Conservation (phyloP, 2,113 vertebrate species). For the Periophthalmodon schlosseri region DNA sequence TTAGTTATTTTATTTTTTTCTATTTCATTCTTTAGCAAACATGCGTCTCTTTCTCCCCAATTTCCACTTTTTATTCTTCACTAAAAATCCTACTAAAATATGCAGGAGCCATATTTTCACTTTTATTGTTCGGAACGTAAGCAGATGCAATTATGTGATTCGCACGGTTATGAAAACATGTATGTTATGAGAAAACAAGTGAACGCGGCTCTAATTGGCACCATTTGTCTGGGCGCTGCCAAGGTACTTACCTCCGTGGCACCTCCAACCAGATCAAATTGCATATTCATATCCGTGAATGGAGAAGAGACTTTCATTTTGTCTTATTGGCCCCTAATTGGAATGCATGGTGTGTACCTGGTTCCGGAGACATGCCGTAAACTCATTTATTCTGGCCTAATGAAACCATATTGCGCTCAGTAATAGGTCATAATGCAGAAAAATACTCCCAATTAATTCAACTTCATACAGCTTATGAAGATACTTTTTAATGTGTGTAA, state of each 20-base stretch:
- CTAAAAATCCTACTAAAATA: constrained; percentile 88
- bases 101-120: constrained; percentile 92
- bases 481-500: constrained; percentile 9
- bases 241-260: constrained; percentile 96
- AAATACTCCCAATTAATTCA: constrained; percentile 68
- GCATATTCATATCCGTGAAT: constrained; percentile 94
- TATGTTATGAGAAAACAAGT: constrained; percentile 99
- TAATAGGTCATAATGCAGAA: constrained; percentile 60
- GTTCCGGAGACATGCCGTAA: constrained; percentile 55
- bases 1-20: not conserved
- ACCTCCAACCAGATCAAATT: constrained; percentile 88
- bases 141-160: constrained; percentile 99
- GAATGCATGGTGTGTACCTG: constrained; percentile 79
- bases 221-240: constrained; percentile 95
- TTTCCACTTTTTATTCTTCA: constrained; percentile 77
- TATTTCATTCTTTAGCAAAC: not conserved
- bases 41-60: constrained; percentile 87
- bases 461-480: constrained; percentile 51
- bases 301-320: constrained; percentile 77
- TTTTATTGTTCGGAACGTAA: constrained; percentile 98
- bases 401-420: constrained; percentile 63
- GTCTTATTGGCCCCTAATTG: constrained; percentile 78
- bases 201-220: constrained; percentile 98
- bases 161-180: constrained; percentile 98
- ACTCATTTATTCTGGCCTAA: constrained; percentile 64